Evolutionary conservation across 2,113 vertebrate species (phyloP), one percentile per base, ranked within the genome.

Genomic region (Plestiodon gilberti): DNA sequence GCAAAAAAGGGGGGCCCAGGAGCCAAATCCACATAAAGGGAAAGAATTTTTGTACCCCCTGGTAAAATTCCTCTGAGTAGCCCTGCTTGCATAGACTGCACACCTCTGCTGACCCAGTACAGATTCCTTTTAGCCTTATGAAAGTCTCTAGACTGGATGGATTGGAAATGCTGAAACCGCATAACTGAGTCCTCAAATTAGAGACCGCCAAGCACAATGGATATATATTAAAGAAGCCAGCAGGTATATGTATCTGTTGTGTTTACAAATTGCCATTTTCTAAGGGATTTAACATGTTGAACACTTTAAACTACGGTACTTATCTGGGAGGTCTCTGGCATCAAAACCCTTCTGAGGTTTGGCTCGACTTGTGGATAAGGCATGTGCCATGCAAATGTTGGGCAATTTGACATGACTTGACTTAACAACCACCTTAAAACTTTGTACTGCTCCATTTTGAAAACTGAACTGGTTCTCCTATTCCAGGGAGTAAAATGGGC

Each of bases 351-450:
- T 84, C 30, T 22, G 23, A 2, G 48, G 28, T 18, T 30, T 0
- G 30, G 4, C 22, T 61, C 0, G 0, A 22, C 11, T 17, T 3
- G 62, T 52, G 33, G 40, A 14, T 2, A 3, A n/a, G 0, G 0
- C n/a, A n/a, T n/a, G n/a, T n/a, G n/a, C n/a, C n/a, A n/a, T n/a
- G n/a, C n/a, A n/a, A n/a, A n/a, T n/a, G n/a, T n/a, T n/a, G n/a
- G n/a, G n/a, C 52, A 71, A 38, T 70, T 38, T 71, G 43, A 0
- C 2, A 0, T 38, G 30, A 52, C 62, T n/a, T 30, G 43, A n/a
- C 38, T 40, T 62, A 61, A 18, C 2, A 57, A 28, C 23, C 8
- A 6, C 14, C 55, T 69, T 69, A 83, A 67, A 30, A 20, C 40
- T 67, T 90, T 28, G 15, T 69, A 28, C 23, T 5, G 4, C 10